Base-by-base conservation (phyloP, 1,140 invertebrate genomes). In the Melanaphis sacchari region DNA sequence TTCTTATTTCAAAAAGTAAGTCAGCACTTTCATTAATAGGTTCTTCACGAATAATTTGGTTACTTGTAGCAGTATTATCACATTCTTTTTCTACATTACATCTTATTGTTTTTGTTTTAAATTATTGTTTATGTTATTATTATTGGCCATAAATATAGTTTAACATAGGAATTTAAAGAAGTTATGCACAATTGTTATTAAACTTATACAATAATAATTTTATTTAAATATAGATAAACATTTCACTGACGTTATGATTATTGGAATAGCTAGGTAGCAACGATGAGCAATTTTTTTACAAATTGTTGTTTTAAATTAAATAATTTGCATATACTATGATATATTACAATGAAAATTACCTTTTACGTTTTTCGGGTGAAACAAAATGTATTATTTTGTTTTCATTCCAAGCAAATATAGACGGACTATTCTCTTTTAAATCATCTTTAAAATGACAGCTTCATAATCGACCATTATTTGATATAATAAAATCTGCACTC, bases 321-420 rank as follows among this genome's bases (percentile, higher is more conserved):
- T n/a, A n/a, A n/a, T n/a, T n/a, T n/a, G n/a, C n/a, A n/a, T n/a
- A n/a, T n/a, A n/a, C n/a, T 43, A 43, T 9, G 43, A 0, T 43
- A 43, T 43, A 18, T 38, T 82, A 40, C 15, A 82, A 40, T 82
- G 8, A 82, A 40, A 82, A 38, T 82, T 40, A 82, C 15, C 36
- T 38, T 82, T 82, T 82, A 82, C 36, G 36, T 82, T 82, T 82
- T 38, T 81, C 18, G n/a, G n/a, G n/a, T 0, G n/a, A 81, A 81
- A 81, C 66, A 81, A 81, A 81, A 81, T 36, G 11, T 11, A 36
- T 81, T 81, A 81, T 36, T 81, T 81, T 81, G 66, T 81, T 81
- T 81, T 81, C 66, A 81, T 81, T 81, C 66, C 66, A 81, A 36
- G 66, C 66, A 81, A 81, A 81, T 81, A 81, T 81, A 36, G n/a